Base-by-base conservation (phyloP, 2,797 vertebrate genomes). In the Chloroceryle inda region DNA sequence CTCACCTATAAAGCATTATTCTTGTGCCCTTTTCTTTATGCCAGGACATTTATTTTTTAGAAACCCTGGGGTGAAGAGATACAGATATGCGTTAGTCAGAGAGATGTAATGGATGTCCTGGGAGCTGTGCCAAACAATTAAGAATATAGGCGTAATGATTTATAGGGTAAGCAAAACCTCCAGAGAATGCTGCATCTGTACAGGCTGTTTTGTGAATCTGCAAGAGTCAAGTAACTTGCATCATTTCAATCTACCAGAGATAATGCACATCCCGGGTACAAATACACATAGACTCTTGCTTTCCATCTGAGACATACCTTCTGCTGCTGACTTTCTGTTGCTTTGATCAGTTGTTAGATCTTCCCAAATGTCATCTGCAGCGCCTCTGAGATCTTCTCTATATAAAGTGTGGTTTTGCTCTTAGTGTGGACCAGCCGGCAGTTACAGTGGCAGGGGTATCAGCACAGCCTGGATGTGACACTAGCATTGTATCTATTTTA, bases 121-220 rank as follows among this genome's bases (percentile, higher is more conserved):
- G 89, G 91, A 96, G 53, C 79, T 26, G 33, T 91, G 92, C 89
- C 92, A 96, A 86, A 73, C 79, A 75, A 87, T 91, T 92, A 94
- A 81, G 88, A 78, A 67, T 78, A 95, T 73, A 84, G 69, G 44
- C n/a, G 0, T 76, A 75, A 64, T 86, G 91, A 93, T 92, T 73
- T 94, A 84, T 76, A 58, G 79, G 47, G 66, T 61, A 75, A 88
- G 89, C 66, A 81, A 20, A 86, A 55, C 52, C 67, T 95, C 61
- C 35, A 71, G 92, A 76, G 76, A 81, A 35, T 0, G 5, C 62
- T 69, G 17, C 55, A 61, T 92, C 76, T 88, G 59, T 59, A 63
- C 42, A 85, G 62, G 50, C 79, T 83, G 38, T 81, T 59, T 85
- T 77, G 40, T 71, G 84, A 53, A 42, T 61, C 69, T 73, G 47